Base-by-base conservation (phyloP, 35 echinoderm and acorn worm species). In the Lytechinus variegatus region DNA sequence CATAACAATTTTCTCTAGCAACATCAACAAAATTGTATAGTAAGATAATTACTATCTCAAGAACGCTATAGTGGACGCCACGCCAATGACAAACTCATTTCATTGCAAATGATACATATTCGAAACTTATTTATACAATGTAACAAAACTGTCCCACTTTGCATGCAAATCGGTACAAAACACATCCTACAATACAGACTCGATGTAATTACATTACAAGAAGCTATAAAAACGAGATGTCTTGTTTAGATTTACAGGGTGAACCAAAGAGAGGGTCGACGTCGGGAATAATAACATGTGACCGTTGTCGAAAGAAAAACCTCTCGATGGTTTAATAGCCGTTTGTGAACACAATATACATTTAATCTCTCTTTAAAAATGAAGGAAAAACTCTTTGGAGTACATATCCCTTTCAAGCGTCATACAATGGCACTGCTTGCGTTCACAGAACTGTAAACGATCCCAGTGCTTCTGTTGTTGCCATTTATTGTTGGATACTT, bases 401-500 rank as follows among this genome's bases (percentile, higher is more conserved):
- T n/a, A n/a, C 54, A 28, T 93, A 93, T 93, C 92, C 54, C 55
- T 93, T 93, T 93, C 92, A 93, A 28, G 29, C n/a, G 27, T 93
- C 92, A 93, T 19, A 93, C 92, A 93, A 93, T 93, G 92, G 92
- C 92, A 24, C 92, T 93, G 28, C 92, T 54, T 53, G 92, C 55
- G 92, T 93, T 57, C 92, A 93, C 92, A 54, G 92, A 93, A 57
- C 92, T 93, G 92, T 93, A 93, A 93, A 57, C 27, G 92, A 93
- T 54, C 28, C 92, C 92, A 3, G 92, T 93, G 12, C 92, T 57
- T 57, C 54, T 93, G 92, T 93, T 93, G 92, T 93, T 93, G 53
- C 92, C 92, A 54, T 55, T 93, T 93, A 93, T 93, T 93, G 92
- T 93, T 57, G 92, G 92, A 54, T 93, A 93, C 92, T 95, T 95